phyloP scores from a whole-genome alignment of 2,113 vertebrate genomes.

The Camelus bactrianus region DNA sequence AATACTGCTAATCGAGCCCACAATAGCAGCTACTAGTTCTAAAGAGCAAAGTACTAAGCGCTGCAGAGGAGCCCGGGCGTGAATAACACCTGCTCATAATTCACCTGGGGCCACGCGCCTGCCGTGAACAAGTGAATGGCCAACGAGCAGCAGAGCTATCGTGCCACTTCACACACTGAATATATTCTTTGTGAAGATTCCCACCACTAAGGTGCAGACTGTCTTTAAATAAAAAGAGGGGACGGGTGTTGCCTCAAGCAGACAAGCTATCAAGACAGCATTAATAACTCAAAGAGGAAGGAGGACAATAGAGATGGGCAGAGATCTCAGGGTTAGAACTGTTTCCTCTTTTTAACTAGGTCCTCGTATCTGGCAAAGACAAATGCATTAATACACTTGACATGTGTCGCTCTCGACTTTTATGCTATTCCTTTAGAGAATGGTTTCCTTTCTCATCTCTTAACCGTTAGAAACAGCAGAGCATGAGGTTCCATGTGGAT shows the following conservation, averaged over 20 bases:
- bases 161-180: conserved; percentile 67
- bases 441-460: conserved; percentile 52
- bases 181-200: conserved; percentile 62
- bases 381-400: conserved; percentile 52
- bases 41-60: conserved; percentile 13
- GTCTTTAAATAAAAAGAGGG: conserved; percentile 68
- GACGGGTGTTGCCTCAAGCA: conserved; percentile 3
- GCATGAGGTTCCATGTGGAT: neutral
- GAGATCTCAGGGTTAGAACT: conserved; percentile 38
- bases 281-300: conserved; percentile 63
- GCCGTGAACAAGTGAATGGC: conserved; percentile 72
- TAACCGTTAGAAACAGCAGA: conserved; percentile 37
- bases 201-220: conserved; percentile 50
- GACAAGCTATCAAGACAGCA: conserved; percentile 4
- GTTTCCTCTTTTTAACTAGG: neutral
- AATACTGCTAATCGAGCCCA: conserved; percentile 37
- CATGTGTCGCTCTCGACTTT: neutral
- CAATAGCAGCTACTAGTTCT: conserved; percentile 70
- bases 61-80: neutral
- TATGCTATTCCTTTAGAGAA: neutral
- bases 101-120: conserved; percentile 66
- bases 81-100: conserved; percentile 64
- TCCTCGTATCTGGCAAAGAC: neutral
- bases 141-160: conserved; percentile 43
- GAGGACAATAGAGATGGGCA: conserved; percentile 5